phyloP scores from a whole-genome alignment of 2,888 invertebrate species.

The Morpho achilles region DNA sequence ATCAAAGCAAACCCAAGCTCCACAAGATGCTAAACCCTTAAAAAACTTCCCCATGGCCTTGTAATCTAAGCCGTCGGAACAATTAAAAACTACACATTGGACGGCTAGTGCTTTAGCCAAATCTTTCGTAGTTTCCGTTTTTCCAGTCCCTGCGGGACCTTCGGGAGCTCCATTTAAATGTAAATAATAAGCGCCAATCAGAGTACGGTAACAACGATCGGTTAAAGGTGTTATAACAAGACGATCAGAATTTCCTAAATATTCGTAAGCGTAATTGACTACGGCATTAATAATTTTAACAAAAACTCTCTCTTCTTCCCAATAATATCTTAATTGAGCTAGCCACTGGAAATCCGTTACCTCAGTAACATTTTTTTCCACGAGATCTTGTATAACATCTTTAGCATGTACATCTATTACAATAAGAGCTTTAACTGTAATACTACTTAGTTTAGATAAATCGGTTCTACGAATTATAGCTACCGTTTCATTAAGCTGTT shows the following conservation, averaged over 20 bases:
- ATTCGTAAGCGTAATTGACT: slow-evolving; percentile 90
- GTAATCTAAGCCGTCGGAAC: slow-evolving; percentile 91
- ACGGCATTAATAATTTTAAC: slow-evolving; percentile 90
- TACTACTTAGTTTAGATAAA: slow-evolving; percentile 84
- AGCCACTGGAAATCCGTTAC: slow-evolving; percentile 92
- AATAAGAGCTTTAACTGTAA: slow-evolving; percentile 89
- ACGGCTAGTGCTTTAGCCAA: slow-evolving; percentile 94
- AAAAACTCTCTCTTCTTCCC: slow-evolving; percentile 82
- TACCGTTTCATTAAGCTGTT: slow-evolving; percentile 86
- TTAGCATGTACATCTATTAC: slow-evolving; percentile 92
- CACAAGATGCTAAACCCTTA: slow-evolving; percentile 89
- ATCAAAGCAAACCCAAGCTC: slow-evolving; percentile 94
- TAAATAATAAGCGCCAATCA: slow-evolving; percentile 90
- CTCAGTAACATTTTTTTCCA: slow-evolving; percentile 81
- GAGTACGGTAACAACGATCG: slow-evolving; percentile 89
- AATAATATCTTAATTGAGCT: slow-evolving; percentile 89
- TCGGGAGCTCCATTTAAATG: slow-evolving; percentile 92
- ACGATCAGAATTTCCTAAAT: slow-evolving; percentile 88
- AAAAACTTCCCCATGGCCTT: slow-evolving; percentile 92
- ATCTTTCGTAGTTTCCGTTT: slow-evolving; percentile 95
- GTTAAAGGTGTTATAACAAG: slow-evolving; percentile 87
- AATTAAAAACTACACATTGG: slow-evolving; percentile 93
- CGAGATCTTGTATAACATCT: slow-evolving; percentile 85
- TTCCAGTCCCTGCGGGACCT: slow-evolving; percentile 93
- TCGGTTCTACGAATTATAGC: slow-evolving; percentile 84